phyloP scores from a whole-genome alignment of 1,140 invertebrate species.

The Orius insidiosus region DNA sequence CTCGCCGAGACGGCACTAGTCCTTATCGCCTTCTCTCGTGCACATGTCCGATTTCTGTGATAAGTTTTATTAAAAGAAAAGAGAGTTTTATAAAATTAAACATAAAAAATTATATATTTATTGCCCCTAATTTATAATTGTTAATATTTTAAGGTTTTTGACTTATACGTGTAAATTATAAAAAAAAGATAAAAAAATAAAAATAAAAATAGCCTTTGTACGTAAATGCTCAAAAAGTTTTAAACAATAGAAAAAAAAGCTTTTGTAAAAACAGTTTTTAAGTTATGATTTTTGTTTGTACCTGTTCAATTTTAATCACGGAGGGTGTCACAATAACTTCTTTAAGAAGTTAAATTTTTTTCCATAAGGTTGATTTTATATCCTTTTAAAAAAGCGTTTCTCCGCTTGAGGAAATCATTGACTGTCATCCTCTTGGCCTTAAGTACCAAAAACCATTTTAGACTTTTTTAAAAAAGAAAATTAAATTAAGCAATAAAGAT shows the following conservation, averaged over 20 bases:
- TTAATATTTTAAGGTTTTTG: constrained; percentile 1
- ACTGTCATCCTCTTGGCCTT: no score
- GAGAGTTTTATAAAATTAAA: background rate
- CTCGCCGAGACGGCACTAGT: constrained; percentile 5
- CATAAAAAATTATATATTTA: constrained; percentile 4
- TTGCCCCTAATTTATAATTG: constrained; percentile 5
- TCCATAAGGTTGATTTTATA: no score
- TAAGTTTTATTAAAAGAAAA: constrained; percentile 7
- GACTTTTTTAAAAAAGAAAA: constrained; percentile 1
- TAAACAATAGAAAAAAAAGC: background rate
- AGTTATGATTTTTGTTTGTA: no score
- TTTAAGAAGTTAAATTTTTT: no score
- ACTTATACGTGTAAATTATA: background rate
- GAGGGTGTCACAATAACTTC: no score
- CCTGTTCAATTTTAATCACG: no score
- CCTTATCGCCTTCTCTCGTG: constrained; percentile 3
- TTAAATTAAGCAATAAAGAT: constrained; percentile 9
- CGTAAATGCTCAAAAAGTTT: background rate
- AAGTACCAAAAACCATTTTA: background rate
- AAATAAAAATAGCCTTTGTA: constrained; percentile 1
- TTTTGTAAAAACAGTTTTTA: no score
- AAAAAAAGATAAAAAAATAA: no score
- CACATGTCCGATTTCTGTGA: constrained; percentile 7
- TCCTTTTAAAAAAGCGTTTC: no score
- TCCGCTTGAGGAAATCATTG: no score